Base-by-base conservation (phyloP, 1,140 invertebrate genomes). In the Phthorimaea operculella region DNA sequence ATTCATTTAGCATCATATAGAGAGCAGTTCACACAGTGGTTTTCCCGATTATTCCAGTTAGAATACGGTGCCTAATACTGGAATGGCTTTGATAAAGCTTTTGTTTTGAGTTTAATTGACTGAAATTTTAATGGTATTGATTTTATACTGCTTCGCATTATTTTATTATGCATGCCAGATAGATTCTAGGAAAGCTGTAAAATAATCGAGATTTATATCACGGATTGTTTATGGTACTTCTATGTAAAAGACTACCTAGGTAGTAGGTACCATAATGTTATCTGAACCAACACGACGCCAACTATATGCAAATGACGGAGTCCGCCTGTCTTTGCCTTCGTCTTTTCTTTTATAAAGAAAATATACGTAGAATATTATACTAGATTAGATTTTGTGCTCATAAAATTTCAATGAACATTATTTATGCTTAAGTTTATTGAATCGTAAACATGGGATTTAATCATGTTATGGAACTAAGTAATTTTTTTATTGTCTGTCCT, bases 41-140 rank as follows among this genome's bases (percentile, higher is more conserved):
- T 72, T 74, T 74, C 64, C 69, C 70, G 58, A 69, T 56, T 69
- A 64, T 56, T 68, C 67, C 64, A 62, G 70, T 21, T 74, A 76
- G 67, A 55, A 62, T 71, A 74, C 57, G 44, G 66, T 71, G 54
- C 72, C 21, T 28, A 28, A 28, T 76, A 77, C 57, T 79, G 79
- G 79, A 84, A 84, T 84, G 81, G 81, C 79, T 84, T 84, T 50
- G 58, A 72, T 74, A 72, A 68, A 72, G 79, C 79, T 82, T 83
- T 64, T 68, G 65, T 75, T 77, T 74, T 70, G 58, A 74, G 64
- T 77, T 81, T 63, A 58, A 59, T 72, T 70, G 59, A 60, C 45
- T 67, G 64, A 67, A 63, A 70, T 62, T 63, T 70, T 64, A 64
- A 64, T 67, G 62, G 55, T 67, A 72, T 59, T 72, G 72, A 72